Percentiles rank a stretch among this genome's conserved stretches.
Conservation (phyloP, 2,797 vertebrate genomes). For the Cuculus canorus region DNA sequence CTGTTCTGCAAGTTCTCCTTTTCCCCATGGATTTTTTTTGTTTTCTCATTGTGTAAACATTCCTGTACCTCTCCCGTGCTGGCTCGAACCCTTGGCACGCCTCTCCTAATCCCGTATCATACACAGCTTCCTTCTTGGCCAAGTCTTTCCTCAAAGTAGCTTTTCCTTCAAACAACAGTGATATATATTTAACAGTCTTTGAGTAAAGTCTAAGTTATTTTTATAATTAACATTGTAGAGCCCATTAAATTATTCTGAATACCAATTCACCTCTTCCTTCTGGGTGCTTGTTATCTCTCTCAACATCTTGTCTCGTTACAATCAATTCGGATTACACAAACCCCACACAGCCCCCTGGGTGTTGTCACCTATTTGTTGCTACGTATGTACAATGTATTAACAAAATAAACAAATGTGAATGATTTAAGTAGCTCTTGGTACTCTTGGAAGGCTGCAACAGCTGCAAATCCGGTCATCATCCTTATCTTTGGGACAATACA, state of each 20-base stretch:
- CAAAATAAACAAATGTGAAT: conserved; percentile 1
- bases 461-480: background rate
- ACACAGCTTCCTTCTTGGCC: background rate
- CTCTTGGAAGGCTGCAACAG: background rate
- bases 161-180: background rate
- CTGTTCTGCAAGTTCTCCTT: background rate
- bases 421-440: background rate
- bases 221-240: background rate
- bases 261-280: conserved; percentile 17
- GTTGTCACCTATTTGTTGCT: conserved; percentile 33
- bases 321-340: conserved; percentile 24
- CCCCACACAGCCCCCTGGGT: background rate
- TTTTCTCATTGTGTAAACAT: background rate
- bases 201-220: conserved; percentile 14
- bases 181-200: background rate
- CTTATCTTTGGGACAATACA: background rate
- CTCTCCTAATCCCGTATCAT: background rate
- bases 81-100: background rate
- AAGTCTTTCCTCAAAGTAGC: background rate
- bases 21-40: background rate
- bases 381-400: background rate
- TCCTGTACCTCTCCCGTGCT: background rate
- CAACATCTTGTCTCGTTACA: background rate
- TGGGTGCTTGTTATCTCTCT: background rate
- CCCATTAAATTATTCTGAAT: conserved; percentile 25